These are phyloP conservation scores for Drosophila mimetica DNA, from an alignment of 2,888 invertebrate genomes.

Conservation along the genomic window DNA sequence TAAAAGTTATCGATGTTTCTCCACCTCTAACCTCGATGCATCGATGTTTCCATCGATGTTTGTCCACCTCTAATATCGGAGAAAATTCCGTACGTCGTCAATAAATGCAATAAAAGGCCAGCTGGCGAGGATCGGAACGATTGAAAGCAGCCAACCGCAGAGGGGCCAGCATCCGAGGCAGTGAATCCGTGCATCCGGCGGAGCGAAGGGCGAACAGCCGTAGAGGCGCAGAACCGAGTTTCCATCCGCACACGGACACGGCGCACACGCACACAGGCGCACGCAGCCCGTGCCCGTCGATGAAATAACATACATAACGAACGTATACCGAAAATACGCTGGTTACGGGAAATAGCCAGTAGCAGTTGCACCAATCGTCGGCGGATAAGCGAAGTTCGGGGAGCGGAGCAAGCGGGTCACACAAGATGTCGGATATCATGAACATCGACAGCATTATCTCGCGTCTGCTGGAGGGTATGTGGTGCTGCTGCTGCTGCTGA, in stretches of 20 bases:
- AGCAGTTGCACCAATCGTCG: slow-evolving; percentile 22
- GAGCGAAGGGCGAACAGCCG: slow-evolving; percentile 27
- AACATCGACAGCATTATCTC: slow-evolving; percentile 84
- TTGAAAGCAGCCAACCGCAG: slow-evolving; percentile 61
- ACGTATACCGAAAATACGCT: slow-evolving; percentile 77
- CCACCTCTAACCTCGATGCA: too few species aligned
- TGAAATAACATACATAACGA: slow-evolving; percentile 72
- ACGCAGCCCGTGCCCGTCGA: slow-evolving; percentile 51
- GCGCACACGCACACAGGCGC: slow-evolving; percentile 36
- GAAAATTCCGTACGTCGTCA: slow-evolving; percentile 55
- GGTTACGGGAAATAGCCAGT: slow-evolving; percentile 38
- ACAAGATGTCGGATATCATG: slow-evolving; percentile 81
- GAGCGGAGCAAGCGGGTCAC: slow-evolving; percentile 18
- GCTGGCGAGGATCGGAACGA: slow-evolving; percentile 47
- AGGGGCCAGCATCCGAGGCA: slow-evolving; percentile 57
- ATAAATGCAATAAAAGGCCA: slow-evolving; percentile 65
- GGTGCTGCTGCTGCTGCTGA: too few species aligned
- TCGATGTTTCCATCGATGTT: too few species aligned
- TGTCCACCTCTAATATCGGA: too few species aligned
- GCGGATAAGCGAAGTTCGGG: slow-evolving; percentile 51
- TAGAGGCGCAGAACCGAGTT: slow-evolving; percentile 17
- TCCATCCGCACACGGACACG: slow-evolving; percentile 48
- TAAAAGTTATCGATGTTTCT: too few species aligned
- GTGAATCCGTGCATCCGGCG: slow-evolving; percentile 39
- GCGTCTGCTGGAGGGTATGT: slow-evolving; percentile 83